Base-by-base conservation (phyloP, 2,113 vertebrate genomes). In the Jaculus jaculus region DNA sequence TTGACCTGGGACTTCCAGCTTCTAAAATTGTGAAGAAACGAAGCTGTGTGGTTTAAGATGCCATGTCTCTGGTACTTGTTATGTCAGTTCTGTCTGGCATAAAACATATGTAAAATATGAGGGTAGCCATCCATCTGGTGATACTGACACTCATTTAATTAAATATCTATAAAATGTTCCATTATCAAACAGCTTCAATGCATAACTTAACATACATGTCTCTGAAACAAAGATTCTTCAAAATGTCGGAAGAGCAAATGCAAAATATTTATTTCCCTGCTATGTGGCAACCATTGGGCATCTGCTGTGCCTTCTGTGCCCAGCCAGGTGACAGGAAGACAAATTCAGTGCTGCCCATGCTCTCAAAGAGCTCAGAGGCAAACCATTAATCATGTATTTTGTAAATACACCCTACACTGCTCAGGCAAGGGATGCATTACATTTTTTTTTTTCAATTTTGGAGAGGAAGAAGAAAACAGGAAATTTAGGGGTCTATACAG, bases 371-470 rank as follows among this genome's bases (percentile, higher is more conserved):
- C n/a, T 89, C 72, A 80, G 54, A 94, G 83, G 66, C 51, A 90
- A 93, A 58, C 6, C 60, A 26, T 73, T 91, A 51, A 75, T 86
- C n/a, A 84, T 69, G 7, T 0, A 61, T 89, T 85, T 91, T 72
- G 58, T 42, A 81, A 94, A 92, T 91, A 75, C 24, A 80, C 63
- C 65, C 54, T 16, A 47, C 86, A 71, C 32, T 58, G 10, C 58
- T 80, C 60, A 63, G 28, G 89, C 68, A 92, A 32, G n/a, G 26
- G 37, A 47, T 68, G n/a, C 87, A 1, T 89, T 79, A 47, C 9
- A 47, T 47, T 54, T 54, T 54, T 82, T 94, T 90, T 63, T 54
- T 91, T 51, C n/a, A n/a, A 32, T 89, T 85, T 92, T 34, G 80
- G 18, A 83, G 73, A 69, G 39, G 21, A 15, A 28, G 51, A 18